Percentiles rank a stretch among this genome's conserved stretches.
Conservation (phyloP, 2,113 vertebrate genomes). For the Thomomys bottae region DNA sequence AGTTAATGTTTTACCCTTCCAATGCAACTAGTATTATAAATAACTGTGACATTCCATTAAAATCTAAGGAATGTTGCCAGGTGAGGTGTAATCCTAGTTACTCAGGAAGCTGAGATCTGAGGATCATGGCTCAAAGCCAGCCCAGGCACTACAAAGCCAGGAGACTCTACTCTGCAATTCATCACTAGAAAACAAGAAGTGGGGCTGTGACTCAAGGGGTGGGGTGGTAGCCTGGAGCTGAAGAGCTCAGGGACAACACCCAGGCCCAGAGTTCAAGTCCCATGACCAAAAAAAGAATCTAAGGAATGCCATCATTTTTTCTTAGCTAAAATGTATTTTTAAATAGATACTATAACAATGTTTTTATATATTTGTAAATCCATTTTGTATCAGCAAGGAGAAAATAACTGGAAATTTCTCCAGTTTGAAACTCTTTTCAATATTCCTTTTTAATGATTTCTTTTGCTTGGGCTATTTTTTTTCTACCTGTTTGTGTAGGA, state of each 20-base stretch:
- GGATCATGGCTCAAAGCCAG: no score
- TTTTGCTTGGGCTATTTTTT: neutral
- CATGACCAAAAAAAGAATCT: no score
- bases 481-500: neutral
- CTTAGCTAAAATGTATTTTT: neutral
- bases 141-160: no score
- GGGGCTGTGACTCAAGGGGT: no score
- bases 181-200: no score
- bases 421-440: neutral
- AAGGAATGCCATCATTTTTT: neutral
- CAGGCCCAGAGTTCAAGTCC: no score
- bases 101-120: no score
- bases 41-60: constrained; percentile 83
- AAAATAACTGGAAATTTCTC: neutral
- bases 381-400: neutral
- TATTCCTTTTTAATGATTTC: neutral
- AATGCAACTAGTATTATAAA: constrained; percentile 90
- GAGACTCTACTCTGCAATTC: no score
- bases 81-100: no score
- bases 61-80: constrained; percentile 85
- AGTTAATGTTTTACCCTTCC: constrained; percentile 89
- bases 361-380: no score
- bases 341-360: neutral
- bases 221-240: no score
- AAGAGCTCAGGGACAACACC: no score